Percentiles rank a stretch among this genome's conserved stretches.
Conservation (phyloP, 92 coral and sea anemone species). For the Pocillopora grandis region DNA sequence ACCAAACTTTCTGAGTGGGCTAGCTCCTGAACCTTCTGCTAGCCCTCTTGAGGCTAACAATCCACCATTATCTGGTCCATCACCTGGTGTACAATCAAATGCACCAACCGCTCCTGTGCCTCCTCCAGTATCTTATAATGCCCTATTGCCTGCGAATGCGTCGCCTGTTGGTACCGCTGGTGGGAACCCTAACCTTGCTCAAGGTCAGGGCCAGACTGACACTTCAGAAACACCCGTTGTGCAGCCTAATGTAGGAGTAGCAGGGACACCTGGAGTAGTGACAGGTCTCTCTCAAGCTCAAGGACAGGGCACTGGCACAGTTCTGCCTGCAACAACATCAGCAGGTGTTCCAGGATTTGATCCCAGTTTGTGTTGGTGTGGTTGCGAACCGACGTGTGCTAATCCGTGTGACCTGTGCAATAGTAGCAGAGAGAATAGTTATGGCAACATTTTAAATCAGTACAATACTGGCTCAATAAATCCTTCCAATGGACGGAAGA, state of each 20-base stretch:
- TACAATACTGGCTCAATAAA: conserved; percentile 1
- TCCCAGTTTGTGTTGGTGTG: conserved; percentile 47
- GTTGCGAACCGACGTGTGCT: conserved; percentile 32
- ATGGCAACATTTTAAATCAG: neutral
- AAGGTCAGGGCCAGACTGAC: neutral
- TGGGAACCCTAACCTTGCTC: neutral
- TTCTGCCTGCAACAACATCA: conserved; percentile 8
- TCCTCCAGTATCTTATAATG: no score
- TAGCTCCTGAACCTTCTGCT: conserved; percentile 5
- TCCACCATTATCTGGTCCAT: conserved; percentile 4
- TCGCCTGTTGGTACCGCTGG: neutral
- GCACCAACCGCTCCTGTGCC: no score
- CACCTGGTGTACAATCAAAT: neutral
- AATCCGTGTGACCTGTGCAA: conserved; percentile 30
- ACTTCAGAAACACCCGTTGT: no score
- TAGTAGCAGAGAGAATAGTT: neutral
- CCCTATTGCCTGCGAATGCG: no score
- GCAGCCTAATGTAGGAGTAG: no score
- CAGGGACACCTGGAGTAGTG: neutral
- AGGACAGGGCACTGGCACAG: conserved; percentile 8
- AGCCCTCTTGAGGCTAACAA: neutral
- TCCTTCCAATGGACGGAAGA: neutral
- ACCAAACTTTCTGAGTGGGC: conserved; percentile 25
- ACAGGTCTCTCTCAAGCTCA: neutral
- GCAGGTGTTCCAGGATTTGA: conserved; percentile 21